Evolutionary conservation across 2,113 vertebrate species (phyloP).

Genomic region (Sus scrofa): T2T-Sscrofa CM000817.6:71366501-71367000

Average conservation of each 20-base stretch:
- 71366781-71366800: background rate
- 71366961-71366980: background rate
- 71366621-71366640: background rate
- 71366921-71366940: no score
- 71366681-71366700: background rate
- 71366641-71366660: no score
- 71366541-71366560: background rate
- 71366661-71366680: background rate
- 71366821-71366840: background rate
- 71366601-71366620: background rate
- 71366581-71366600: no score
- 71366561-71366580: background rate
- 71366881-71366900: background rate
- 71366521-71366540: rapidly evolving
- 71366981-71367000: background rate
- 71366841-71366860: background rate
- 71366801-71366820: background rate
- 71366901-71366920: background rate
- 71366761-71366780: rapidly evolving
- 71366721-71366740: background rate
- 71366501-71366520: background rate
- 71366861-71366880: background rate
- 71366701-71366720: background rate
- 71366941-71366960: background rate
- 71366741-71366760: rapidly evolving